Evolutionary conservation across 1,140 invertebrate species (phyloP).

Genomic region (Ostrea denselamellosa): DNA sequence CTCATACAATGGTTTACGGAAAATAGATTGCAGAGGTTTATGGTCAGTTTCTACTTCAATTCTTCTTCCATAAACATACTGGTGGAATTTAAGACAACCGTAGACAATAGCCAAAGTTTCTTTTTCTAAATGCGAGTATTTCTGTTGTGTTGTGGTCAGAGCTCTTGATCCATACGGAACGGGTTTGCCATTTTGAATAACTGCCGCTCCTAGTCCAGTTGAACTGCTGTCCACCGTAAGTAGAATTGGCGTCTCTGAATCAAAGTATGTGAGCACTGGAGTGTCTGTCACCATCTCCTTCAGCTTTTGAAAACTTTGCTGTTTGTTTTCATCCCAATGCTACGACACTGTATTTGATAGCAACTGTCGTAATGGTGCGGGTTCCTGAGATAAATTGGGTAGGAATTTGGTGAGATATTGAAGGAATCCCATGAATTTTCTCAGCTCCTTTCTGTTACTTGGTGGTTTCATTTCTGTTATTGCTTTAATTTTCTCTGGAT

Average conservation of each 20-base stretch:
- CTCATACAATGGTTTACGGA: constrained; percentile 44
- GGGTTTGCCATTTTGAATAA: constrained; percentile 78
- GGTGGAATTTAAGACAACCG: constrained; percentile 53
- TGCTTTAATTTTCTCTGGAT: constrained; percentile 76
- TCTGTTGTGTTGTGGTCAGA: constrained; percentile 75
- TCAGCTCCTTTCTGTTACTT: constrained; percentile 70
- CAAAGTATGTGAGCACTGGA: constrained; percentile 45
- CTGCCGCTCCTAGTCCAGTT: constrained; percentile 76
- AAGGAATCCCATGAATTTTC: constrained; percentile 58
- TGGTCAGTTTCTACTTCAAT: constrained; percentile 65
- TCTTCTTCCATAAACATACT: too few relatives aligned
- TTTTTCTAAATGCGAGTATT: constrained; percentile 59
- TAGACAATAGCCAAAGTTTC: constrained; percentile 50
- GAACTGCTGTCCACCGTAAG: constrained; percentile 60
- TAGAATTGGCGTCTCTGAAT: constrained; percentile 43
- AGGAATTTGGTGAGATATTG: constrained; percentile 47
- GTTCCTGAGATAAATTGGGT: not conserved
- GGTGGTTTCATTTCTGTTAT: constrained; percentile 75
- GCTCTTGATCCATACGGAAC: constrained; percentile 78
- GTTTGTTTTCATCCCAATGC: not conserved
- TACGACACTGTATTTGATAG: not conserved
- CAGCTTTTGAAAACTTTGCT: constrained; percentile 36
- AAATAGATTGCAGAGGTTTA: constrained; percentile 52
- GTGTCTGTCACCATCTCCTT: constrained; percentile 27
- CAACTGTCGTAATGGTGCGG: not conserved